Evolutionary conservation across 2,797 vertebrate genomes (phyloP), one percentile per base, ranked within the genome.

Genomic region (Gobionotothen gibberifrons): DNA sequence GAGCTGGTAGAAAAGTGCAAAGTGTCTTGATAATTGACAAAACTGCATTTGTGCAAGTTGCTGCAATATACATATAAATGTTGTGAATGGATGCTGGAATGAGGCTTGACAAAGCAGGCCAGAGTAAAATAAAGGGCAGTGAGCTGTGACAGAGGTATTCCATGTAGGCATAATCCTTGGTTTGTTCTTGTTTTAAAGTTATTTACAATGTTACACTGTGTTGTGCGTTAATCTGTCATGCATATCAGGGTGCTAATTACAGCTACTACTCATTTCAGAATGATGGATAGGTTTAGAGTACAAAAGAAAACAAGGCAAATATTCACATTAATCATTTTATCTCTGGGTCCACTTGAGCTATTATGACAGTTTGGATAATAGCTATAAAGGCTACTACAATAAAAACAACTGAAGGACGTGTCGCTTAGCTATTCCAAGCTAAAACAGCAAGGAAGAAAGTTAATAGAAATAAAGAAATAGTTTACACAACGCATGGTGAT

Each of bases 101-200:
- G 39, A 36, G 55, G 57, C 61, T 58, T 3, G 61, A 79, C 82
- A 67, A 64, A 12, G 65, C 65, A 62, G 79, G 78, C 60, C 77
- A 19, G 57, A 53, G 82, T 58, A 14, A 69, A 84, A 84, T 80
- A 79, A 85, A 81, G 78, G 74, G 67, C 74, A 78, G 77, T 13
- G 72, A 82, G 79, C 72, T 83, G 83, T 82, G 86, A 65, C 86
- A 82, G 88, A 81, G 82, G 82, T 44, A 48, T 76, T 83, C 72
- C 83, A 73, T 12, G 32, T 66, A 79, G 77, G 72, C 65, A 83
- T 64, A 58, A 77, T 67, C 56, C 39, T 61, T 52, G 57, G 54
- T 87, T 86, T 82, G 80, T 89, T 89, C 68, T 82, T 58, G 69
- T 74, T 88, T 88, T 73, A 57, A 77, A 74, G 76, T 78, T 85